A percentile compares a stretch with the other conserved stretches of the same genome.
Conservation (phyloP, 2,888 invertebrate genomes). For the Drosophila incognita region DNA sequence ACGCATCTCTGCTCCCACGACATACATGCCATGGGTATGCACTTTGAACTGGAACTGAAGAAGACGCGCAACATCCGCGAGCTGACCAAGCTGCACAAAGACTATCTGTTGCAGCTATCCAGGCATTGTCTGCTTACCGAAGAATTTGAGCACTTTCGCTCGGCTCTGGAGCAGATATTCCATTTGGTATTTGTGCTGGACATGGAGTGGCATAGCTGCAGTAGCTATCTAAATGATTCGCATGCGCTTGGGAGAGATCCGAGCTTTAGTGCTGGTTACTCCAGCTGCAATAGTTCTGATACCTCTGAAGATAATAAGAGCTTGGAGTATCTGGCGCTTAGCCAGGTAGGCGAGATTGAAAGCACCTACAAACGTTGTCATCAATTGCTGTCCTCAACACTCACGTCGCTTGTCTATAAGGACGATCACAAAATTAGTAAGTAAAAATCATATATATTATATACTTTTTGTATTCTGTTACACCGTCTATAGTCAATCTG, state of each 20-base stretch:
- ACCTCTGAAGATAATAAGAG: not conserved
- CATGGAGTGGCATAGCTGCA: conserved; percentile 82
- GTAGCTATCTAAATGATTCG: conserved; percentile 66
- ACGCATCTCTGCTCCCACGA: conserved; percentile 86
- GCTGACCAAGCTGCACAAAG: conserved; percentile 81
- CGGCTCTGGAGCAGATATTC: conserved; percentile 81
- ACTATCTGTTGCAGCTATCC: conserved; percentile 79
- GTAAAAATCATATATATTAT: conserved; percentile 19
- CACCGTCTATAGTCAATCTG: not conserved
- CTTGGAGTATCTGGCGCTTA: conserved; percentile 67
- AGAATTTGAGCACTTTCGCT: conserved; percentile 62
- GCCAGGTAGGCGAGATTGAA: conserved; percentile 83
- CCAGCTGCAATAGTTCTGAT: conserved; percentile 33
- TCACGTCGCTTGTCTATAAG: conserved; percentile 77
- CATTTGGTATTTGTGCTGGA: conserved; percentile 82
- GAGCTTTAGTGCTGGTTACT: conserved; percentile 13
- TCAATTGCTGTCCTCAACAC: conserved; percentile 79
- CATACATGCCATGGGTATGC: conserved; percentile 83
- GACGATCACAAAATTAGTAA: conserved; percentile 57
- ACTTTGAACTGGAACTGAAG: conserved; percentile 78
- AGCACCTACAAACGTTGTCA: conserved; percentile 83
- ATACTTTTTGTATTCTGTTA: not conserved
- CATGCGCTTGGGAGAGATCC: conserved; percentile 48
- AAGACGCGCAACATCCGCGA: conserved; percentile 78
- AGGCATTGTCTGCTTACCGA: conserved; percentile 80